A percentile compares a stretch with the other conserved stretches of the same genome.
phyloP scores from a whole-genome alignment of 30 jellyfish, hydroid and myxozoan species.

The Haliclystus octoradiatus region DNA sequence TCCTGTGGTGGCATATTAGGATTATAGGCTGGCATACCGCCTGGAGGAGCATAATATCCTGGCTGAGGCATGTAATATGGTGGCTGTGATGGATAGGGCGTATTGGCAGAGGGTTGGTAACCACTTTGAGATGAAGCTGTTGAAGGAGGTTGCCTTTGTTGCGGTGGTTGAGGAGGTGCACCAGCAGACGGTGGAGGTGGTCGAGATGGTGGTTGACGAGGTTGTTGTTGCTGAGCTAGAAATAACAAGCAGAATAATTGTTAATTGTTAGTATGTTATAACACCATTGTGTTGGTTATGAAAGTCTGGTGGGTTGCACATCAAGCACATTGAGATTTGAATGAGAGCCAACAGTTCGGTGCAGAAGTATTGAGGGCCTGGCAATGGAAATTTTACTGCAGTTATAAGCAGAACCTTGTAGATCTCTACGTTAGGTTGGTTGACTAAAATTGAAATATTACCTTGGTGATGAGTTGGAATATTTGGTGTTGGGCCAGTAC shows the following conservation, averaged over 20 bases:
- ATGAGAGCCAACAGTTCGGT: no score
- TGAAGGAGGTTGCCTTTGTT: slow-evolving; percentile 22
- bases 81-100: slow-evolving; percentile 78
- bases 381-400: slow-evolving; percentile 16
- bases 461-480: slow-evolving; percentile 87
- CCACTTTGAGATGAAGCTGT: slow-evolving; percentile 9
- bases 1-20: background rate
- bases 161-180: slow-evolving; percentile 22
- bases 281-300: slow-evolving; percentile 1
- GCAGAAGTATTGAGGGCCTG: slow-evolving; percentile 42
- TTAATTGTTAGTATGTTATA: no score
- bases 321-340: no score
- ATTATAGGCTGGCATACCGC: slow-evolving; percentile 71
- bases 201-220: background rate
- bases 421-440: no score
- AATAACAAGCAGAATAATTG: no score
- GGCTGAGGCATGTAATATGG: slow-evolving; percentile 83
- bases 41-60: slow-evolving; percentile 93
- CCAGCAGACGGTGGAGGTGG: slow-evolving; percentile 29
- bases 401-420: slow-evolving; percentile 21
- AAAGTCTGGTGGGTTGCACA: slow-evolving; percentile 10
- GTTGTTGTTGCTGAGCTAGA: slow-evolving; percentile 18
- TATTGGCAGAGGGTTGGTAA: slow-evolving; percentile 4
- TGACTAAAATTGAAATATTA: background rate
- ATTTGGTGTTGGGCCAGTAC: slow-evolving; percentile 56